These are phyloP conservation scores for Ligdia adustata DNA, from an alignment of 2,888 invertebrate species.

Conservation along the genomic window DNA sequence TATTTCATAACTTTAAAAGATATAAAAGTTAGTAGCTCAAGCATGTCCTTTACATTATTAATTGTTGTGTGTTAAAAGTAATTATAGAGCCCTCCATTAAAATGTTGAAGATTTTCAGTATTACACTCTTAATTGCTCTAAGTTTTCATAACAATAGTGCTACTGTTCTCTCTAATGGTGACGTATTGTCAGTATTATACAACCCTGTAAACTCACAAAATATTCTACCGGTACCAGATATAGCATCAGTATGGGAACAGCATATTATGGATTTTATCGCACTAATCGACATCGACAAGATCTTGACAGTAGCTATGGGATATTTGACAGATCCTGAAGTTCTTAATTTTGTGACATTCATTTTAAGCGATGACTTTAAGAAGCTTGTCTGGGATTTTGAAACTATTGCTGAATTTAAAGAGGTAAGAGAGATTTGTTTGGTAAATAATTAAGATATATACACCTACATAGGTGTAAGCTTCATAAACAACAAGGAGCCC, in stretches of 20 bases:
- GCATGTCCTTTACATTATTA: conserved; percentile 11
- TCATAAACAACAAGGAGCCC: too few species aligned
- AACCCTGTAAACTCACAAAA: neutral
- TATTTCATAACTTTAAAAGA: conserved; percentile 26
- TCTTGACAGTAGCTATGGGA: conserved; percentile 40
- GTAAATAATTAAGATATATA: too few species aligned
- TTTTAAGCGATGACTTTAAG: conserved; percentile 45
- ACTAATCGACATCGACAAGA: conserved; percentile 45
- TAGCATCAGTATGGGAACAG: conserved; percentile 37
- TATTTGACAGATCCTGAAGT: conserved; percentile 50
- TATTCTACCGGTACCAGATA: neutral
- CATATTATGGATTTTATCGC: conserved; percentile 46
- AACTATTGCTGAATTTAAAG: conserved; percentile 49
- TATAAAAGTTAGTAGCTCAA: conserved; percentile 26
- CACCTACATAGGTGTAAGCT: too few species aligned
- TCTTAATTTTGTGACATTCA: conserved; percentile 42
- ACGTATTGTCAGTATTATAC: conserved; percentile 3
- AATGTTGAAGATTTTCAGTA: conserved; percentile 34
- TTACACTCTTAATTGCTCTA: conserved; percentile 25
- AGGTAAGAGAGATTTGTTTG: conserved; percentile 51
- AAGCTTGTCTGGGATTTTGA: conserved; percentile 46
- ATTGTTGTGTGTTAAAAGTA: conserved; percentile 6
- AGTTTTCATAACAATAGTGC: conserved; percentile 18
- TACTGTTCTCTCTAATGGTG: conserved; percentile 16
- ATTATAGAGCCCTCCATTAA: conserved; percentile 3